Percentiles rank a stretch among this genome's conserved stretches.
These are phyloP conservation scores for Thunnus maccoyii DNA, from an alignment of 2,113 vertebrate genomes.

Conservation along the genomic window DNA sequence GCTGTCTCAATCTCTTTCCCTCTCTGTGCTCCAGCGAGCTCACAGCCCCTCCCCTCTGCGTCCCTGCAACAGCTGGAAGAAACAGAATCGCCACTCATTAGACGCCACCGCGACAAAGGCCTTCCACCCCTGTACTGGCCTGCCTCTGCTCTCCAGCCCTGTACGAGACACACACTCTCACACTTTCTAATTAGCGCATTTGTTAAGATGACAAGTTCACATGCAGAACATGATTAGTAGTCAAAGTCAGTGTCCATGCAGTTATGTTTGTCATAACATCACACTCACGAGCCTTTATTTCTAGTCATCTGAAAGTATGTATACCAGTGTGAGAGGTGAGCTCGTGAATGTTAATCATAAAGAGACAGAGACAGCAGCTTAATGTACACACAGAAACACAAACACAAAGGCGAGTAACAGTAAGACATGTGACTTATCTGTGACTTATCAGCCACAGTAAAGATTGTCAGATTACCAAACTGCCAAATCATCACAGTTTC, in stretches of 20 bases:
- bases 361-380: slow-evolving; percentile 25
- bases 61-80: slow-evolving; percentile 90
- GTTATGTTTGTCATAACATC: slow-evolving; percentile 41
- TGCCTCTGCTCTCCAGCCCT: slow-evolving; percentile 98
- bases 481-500: slow-evolving; percentile 31
- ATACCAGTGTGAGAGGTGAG: background rate
- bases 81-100: slow-evolving; percentile 92
- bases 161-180: slow-evolving; percentile 77
- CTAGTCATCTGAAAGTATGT: slow-evolving; percentile 35
- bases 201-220: slow-evolving; percentile 77
- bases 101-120: slow-evolving; percentile 94
- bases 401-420: background rate
- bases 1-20: slow-evolving; percentile 12
- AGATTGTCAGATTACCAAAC: slow-evolving; percentile 31
- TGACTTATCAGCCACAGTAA: slow-evolving; percentile 24
- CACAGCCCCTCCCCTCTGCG: slow-evolving; percentile 84
- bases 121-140: slow-evolving; percentile 96
- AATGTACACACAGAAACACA: slow-evolving; percentile 40
- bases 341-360: slow-evolving; percentile 35
- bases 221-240: slow-evolving; percentile 9
- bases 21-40: slow-evolving; percentile 77
- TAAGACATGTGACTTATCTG: slow-evolving; percentile 58
- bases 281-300: slow-evolving; percentile 17
- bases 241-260: background rate
- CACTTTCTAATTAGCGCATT: slow-evolving; percentile 9